phyloP scores from a whole-genome alignment of 1,140 invertebrate genomes.

The Lineus longissimus region DNA sequence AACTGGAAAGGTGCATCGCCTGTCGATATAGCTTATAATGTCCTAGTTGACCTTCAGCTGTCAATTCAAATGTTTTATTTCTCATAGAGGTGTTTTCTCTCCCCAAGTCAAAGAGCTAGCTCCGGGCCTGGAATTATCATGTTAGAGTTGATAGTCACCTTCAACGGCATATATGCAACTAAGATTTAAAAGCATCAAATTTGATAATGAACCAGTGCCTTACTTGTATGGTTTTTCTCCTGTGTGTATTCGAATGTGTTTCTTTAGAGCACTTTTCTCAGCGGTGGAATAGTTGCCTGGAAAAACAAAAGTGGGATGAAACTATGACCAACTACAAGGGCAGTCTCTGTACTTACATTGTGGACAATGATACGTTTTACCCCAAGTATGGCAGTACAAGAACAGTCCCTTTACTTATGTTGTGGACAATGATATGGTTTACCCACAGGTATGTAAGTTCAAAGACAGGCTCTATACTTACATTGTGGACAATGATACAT shows the following conservation, averaged over 20 bases:
- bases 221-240: slow-evolving; percentile 85
- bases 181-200: too few relatives aligned
- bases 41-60: too few relatives aligned
- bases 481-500: not conserved
- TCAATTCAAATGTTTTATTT: too few relatives aligned
- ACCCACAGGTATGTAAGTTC: too few relatives aligned
- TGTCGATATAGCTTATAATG: not conserved
- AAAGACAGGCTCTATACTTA: not conserved
- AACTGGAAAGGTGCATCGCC: not conserved
- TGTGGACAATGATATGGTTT: too few relatives aligned
- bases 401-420: too few relatives aligned
- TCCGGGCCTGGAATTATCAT: too few relatives aligned
- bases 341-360: not conserved
- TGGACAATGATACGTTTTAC: not conserved
- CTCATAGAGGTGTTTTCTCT: not conserved
- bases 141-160: too few relatives aligned
- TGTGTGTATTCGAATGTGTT: slow-evolving; percentile 94
- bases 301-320: slow-evolving; percentile 6
- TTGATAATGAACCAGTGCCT: too few relatives aligned
- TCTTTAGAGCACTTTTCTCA: slow-evolving; percentile 93
- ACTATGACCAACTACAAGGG: not conserved
- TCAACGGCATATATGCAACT: too few relatives aligned
- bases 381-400: too few relatives aligned
- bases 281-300: slow-evolving; percentile 56
- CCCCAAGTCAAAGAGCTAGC: not conserved